These are phyloP conservation scores for Xiphorhynchus elegans DNA, from an alignment of 2,113 vertebrate genomes.

Conservation along the genomic window DNA sequence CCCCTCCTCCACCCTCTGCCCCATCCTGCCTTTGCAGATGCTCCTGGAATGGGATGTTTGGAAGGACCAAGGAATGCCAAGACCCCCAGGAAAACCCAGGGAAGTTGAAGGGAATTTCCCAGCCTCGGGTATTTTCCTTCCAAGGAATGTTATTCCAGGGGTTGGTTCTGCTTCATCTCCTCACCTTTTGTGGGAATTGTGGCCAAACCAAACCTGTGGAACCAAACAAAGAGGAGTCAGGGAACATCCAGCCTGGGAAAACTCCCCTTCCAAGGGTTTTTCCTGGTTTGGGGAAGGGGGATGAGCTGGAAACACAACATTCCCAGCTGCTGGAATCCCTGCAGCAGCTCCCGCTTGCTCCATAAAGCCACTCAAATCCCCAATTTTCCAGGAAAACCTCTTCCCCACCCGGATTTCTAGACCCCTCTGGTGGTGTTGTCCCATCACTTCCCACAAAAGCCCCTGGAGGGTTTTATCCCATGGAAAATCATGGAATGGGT, in stretches of 20 bases:
- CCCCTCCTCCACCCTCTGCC: background rate
- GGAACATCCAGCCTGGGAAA: background rate
- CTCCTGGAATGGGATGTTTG: background rate
- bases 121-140: no score
- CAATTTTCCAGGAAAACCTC: background rate
- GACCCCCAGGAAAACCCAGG: background rate
- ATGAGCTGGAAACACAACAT: background rate
- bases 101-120: background rate
- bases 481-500: background rate
- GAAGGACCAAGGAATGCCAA: background rate
- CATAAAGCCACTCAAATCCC: background rate
- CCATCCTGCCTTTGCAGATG: background rate
- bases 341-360: background rate
- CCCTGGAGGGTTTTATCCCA: background rate
- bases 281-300: background rate
- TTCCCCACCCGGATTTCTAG: background rate
- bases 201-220: slow-evolving; percentile 74
- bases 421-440: background rate
- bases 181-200: slow-evolving; percentile 78
- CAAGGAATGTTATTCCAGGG: background rate
- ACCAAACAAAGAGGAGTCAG: background rate
- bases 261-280: background rate
- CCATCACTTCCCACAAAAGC: background rate
- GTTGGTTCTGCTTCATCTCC: background rate
- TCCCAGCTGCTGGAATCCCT: background rate